Evolutionary conservation across 2,797 vertebrate genomes (phyloP), one percentile per base, ranked within the genome.

Genomic region (Labroides dimidiatus): DNA sequence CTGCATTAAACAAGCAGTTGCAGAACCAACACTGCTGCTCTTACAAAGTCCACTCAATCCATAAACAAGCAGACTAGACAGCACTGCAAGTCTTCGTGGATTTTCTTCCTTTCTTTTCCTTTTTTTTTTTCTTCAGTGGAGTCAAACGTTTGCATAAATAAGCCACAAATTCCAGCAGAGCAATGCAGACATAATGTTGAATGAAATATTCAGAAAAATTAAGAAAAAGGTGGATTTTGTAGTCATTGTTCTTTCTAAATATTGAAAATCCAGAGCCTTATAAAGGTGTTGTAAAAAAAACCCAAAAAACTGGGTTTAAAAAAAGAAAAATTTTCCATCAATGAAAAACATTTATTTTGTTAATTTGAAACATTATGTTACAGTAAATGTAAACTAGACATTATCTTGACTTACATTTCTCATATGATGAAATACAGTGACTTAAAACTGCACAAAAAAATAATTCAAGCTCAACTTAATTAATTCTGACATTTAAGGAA

Each of bases 1-100:
- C 94, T 92, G 89, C 96, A 94, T 48, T 92, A 89, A 95, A 95
- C 77, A 69, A 33, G 45, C 60, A 21, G n/a, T 43, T 11, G 37
- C 27, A 15, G 47, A 1, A 24, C 51, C 56, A 63, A 50, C 48
- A 53, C 20, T 23, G 54, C 52, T 24, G 50, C 27, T 75, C 54
- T 50, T 43, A 56, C 61, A 23, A 53, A 62, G 66, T 74, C 68
- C 71, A 55, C 47, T 65, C 48, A 63, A 30, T 68, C 19, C 47
- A 21, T 23, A 64, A 47, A 61, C 69, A 69, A 59, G 48, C 53
- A 56, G 64, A 75, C 64, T 47, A 73, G 67, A 83, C 62, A 77
- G 64, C 57, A 50, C 45, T 45, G 14, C 11, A 63, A 58, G 61
- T 74, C 70, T 59, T 61, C 12, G 53, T 58, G 52, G 69, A 84